phyloP scores from a whole-genome alignment of 2,888 invertebrate species.

The Drosophila affinis region DNA sequence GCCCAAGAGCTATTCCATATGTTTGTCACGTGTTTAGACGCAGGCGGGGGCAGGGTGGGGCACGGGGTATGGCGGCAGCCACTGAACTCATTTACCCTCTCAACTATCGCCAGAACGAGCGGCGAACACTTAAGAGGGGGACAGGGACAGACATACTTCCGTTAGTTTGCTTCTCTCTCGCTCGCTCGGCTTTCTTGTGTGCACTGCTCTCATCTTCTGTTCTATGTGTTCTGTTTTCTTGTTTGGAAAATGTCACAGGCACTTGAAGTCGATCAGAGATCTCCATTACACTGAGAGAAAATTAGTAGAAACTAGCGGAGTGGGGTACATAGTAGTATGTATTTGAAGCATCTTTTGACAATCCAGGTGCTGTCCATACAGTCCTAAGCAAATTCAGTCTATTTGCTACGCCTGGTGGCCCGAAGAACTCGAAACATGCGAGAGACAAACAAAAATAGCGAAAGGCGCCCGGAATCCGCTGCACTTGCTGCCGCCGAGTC shows the following conservation, averaged over 20 bases:
- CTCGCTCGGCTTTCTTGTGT: not conserved
- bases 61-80: not conserved
- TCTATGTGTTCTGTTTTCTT: not conserved
- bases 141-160: slow-evolving; percentile 20
- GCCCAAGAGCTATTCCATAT: slow-evolving; percentile 29
- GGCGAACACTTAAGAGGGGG: slow-evolving; percentile 13
- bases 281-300: not conserved
- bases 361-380: not conserved
- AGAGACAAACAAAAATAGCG: slow-evolving; percentile 32
- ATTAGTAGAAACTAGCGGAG: not conserved
- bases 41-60: not conserved
- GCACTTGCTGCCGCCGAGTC: slow-evolving; percentile 23
- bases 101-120: slow-evolving; percentile 13
- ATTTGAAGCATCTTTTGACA: too few relatives aligned
- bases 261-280: slow-evolving; percentile 55
- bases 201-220: not conserved
- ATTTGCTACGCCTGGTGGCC: slow-evolving; percentile 3
- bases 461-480: slow-evolving; percentile 31
- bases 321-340: not conserved
- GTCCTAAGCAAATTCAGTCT: not conserved
- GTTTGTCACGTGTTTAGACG: slow-evolving; percentile 46
- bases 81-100: slow-evolving; percentile 29
- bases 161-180: not conserved
- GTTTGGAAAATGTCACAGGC: slow-evolving; percentile 63
- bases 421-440: slow-evolving; percentile 4